These are phyloP conservation scores for Spilosoma lubricipeda DNA, from an alignment of 2,888 invertebrate species.

Conservation along the genomic window DNA sequence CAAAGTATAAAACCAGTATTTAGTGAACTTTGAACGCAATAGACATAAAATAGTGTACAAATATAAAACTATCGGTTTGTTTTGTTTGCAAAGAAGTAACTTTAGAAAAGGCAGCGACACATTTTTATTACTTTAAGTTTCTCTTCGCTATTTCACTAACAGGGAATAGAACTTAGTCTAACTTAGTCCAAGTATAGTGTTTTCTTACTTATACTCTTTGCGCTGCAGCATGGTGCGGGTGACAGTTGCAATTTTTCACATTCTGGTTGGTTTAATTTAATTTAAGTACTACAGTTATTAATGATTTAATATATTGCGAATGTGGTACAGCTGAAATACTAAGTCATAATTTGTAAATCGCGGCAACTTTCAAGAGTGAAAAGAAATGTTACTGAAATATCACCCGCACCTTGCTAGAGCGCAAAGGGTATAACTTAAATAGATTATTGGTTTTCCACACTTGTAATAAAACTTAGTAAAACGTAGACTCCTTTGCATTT, in stretches of 20 bases:
- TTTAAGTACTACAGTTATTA: too few relatives aligned
- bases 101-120: neutral
- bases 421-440: too few relatives aligned
- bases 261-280: too few relatives aligned
- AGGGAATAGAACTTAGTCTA: neutral
- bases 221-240: too few relatives aligned
- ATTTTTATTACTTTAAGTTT: neutral
- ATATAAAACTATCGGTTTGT: neutral
- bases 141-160: neutral
- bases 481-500: too few relatives aligned
- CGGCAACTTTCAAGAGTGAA: too few relatives aligned
- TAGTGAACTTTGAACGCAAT: neutral
- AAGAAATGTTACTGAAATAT: too few relatives aligned
- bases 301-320: too few relatives aligned
- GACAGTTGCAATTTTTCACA: too few relatives aligned
- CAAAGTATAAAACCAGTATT: neutral
- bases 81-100: neutral
- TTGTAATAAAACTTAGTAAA: neutral
- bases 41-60: neutral
- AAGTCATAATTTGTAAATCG: too few relatives aligned
- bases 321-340: too few relatives aligned
- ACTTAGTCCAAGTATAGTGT: neutral
- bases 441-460: neutral
- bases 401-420: too few relatives aligned
- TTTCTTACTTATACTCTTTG: neutral